A percentile compares a stretch with the other conserved stretches of the same genome.
phyloP scores from a whole-genome alignment of 2,113 vertebrate genomes.

The Laticauda colubrina region DNA sequence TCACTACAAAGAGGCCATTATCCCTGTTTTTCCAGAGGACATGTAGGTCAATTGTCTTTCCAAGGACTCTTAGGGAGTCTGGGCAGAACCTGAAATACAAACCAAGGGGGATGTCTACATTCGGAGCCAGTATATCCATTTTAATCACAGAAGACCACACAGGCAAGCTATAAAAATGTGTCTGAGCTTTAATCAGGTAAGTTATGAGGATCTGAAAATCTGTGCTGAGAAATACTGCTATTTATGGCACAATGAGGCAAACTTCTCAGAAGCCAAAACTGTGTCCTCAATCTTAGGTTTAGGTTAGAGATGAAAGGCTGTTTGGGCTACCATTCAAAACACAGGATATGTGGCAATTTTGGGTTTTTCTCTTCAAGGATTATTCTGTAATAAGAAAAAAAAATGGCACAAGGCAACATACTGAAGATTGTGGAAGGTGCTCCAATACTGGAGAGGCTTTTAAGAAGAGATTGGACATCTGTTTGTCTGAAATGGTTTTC shows the following conservation, averaged over 20 bases:
- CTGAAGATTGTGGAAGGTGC: not conserved
- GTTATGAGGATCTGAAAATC: not conserved
- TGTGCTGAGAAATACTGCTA: not conserved
- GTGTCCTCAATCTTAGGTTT: not conserved
- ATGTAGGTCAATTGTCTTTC: constrained; percentile 59
- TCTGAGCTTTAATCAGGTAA: not conserved
- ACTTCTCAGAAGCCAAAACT: not conserved
- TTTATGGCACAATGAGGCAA: not conserved
- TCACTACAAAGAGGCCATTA: constrained; percentile 46
- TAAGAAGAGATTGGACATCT: not conserved
- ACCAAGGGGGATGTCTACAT: constrained; percentile 19
- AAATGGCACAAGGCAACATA: not conserved
- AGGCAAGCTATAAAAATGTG: not conserved
- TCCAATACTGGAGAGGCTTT: not conserved
- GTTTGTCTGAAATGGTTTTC: not conserved
- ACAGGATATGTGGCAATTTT: not conserved
- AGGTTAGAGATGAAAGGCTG: not conserved
- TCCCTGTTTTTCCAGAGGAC: constrained; percentile 40
- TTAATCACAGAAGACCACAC: not conserved
- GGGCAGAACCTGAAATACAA: constrained; percentile 46
- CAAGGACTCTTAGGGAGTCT: constrained; percentile 40
- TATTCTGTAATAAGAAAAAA: not conserved
- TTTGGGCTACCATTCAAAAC: not conserved
- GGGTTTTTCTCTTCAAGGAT: not conserved
- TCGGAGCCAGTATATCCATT: constrained; percentile 11